Evolutionary conservation across 2,797 vertebrate species (phyloP), one percentile per base, ranked within the genome.

Genomic region (Typhlichthys eigenmanni): DNA sequence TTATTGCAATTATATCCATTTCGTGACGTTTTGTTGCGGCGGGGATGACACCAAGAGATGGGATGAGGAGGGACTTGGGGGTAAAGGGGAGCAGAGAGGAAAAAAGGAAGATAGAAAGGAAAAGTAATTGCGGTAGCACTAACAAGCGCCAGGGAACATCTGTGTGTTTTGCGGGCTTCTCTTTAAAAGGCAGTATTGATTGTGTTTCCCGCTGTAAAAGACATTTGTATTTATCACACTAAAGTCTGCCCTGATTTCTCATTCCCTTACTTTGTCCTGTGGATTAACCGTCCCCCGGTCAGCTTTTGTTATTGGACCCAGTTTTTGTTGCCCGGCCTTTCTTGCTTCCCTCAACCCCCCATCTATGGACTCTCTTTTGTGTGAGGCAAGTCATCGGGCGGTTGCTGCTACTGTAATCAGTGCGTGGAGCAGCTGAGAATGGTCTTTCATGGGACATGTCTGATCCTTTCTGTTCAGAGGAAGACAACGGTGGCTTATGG

Each of bases 1-100:
- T 91, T 91, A 91, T 88, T 89, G 69, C 88, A 91, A 91, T 91
- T 88, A 90, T 86, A 87, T 89, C 80, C 81, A 80, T 81, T 80
- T 81, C 76, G 64, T 89, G 87, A 87, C 88, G 89, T 81, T 89
- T 85, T 90, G 88, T 89, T 54, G 68, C 47, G 49, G 74, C 13
- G 45, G 84, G 80, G 82, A 75, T 74, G 72, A 78, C 6, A 38
- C 11, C 48, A 45, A 50, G 13, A 19, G 57, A 58, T 72, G 85
- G 80, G 76, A n/a, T 17, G 47, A 47, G 66, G 17, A 24, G 24
- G 53, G 29, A n/a, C 16, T 24, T 12, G 76, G 64, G 62, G 69
- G 68, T 55, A 70, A 32, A 59, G 70, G 49, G 51, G 74, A 72
- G 69, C 58, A 55, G 70, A 71, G 65, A 17, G 71, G 5, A 47